phyloP scores from a whole-genome alignment of 2,797 vertebrate species.

The Fringilla coelebs region DNA sequence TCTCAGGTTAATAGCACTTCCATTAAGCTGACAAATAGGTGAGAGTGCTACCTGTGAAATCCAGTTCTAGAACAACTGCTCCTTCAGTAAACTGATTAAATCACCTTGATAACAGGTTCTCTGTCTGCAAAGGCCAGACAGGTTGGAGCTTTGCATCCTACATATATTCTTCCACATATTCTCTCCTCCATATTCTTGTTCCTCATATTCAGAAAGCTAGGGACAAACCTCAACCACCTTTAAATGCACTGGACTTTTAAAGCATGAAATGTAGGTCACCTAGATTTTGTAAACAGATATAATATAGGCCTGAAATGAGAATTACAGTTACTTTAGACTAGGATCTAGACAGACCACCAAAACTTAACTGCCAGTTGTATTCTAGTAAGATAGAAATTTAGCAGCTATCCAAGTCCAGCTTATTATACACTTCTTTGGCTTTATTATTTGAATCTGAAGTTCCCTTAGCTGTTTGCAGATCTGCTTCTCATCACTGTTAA shows the following conservation, averaged over 20 bases:
- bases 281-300: neutral
- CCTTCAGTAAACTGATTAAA: slow-evolving; percentile 41
- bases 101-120: neutral
- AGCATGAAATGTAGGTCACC: neutral
- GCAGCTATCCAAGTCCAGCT: neutral
- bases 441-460: neutral
- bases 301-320: neutral
- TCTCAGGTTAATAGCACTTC: neutral
- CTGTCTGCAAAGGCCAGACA: neutral
- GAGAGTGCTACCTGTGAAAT: neutral
- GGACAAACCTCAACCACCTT: neutral
- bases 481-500: neutral
- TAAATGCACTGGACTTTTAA: neutral
- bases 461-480: neutral
- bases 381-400: neutral
- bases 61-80: neutral
- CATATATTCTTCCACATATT: neutral
- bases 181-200: neutral
- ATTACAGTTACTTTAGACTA: neutral
- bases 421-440: neutral
- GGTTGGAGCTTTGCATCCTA: neutral
- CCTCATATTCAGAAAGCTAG: neutral
- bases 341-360: neutral
- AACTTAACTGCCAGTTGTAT: neutral
- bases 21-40: neutral